Percentiles rank a stretch among this genome's conserved stretches.
Conservation (phyloP, 2,797 vertebrate genomes). For the Sebastes iracundus region DNA sequence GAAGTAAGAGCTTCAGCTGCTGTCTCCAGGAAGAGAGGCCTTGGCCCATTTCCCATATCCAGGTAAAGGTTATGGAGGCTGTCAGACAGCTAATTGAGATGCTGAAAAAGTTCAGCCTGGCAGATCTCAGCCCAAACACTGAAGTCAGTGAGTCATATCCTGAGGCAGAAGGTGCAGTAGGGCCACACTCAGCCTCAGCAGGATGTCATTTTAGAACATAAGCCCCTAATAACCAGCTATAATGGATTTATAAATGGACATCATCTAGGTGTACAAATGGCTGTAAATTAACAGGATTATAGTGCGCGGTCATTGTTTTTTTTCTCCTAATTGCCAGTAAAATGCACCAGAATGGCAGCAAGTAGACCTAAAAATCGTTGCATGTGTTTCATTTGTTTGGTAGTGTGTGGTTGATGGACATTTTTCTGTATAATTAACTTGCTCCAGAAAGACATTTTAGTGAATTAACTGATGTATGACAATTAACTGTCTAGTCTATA, state of each 20-base stretch:
- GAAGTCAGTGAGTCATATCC: constrained; percentile 5
- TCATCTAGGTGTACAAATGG: neutral
- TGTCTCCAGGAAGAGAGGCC: neutral
- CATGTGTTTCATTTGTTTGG: neutral
- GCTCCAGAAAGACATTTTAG: neutral
- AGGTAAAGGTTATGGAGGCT: constrained; percentile 23
- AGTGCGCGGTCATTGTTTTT: neutral
- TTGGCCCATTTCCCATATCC: neutral
- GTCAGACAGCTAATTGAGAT: constrained; percentile 33
- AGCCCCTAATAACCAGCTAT: constrained; percentile 7
- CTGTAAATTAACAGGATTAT: neutral
- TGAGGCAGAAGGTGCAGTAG: constrained; percentile 19
- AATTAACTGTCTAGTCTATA: neutral
- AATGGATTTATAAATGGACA: constrained; percentile 10
- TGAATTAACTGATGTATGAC: neutral
- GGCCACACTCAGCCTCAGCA: constrained; percentile 22
- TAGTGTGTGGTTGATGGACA: neutral
- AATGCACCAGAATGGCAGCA: neutral
- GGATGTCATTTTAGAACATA: constrained; percentile 22
- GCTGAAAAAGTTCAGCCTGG: neutral
- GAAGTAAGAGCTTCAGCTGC: neutral
- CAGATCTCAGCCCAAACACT: constrained; percentile 7
- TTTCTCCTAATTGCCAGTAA: neutral
- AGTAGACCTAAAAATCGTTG: neutral
- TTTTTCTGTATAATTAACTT: constrained; percentile 6